Evolutionary conservation across 2,797 vertebrate species (phyloP).

Genomic region (Pipistrellus nathusii): DNA sequence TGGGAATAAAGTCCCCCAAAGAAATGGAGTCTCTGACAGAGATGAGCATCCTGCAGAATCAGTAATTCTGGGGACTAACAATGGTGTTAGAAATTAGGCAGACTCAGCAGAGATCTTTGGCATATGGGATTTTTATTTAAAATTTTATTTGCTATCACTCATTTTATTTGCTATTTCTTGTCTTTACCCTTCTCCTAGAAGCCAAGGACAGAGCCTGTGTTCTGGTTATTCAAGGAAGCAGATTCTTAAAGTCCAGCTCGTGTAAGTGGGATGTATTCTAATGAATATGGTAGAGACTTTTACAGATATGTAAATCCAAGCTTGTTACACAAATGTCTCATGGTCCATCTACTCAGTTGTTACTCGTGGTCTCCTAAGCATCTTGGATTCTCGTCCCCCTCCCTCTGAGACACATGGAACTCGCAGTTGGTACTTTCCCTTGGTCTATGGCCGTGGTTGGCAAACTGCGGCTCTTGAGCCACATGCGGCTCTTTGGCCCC

Average conservation of each 20-base stretch:
- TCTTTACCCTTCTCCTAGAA: not conserved
- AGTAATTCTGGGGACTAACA: not conserved
- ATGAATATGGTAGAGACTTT: not conserved
- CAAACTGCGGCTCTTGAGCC: no score
- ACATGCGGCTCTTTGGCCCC: no score
- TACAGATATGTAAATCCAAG: not conserved
- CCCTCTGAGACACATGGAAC: not conserved
- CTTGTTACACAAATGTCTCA: not conserved
- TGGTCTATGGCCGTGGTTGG: not conserved
- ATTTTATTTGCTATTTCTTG: not conserved
- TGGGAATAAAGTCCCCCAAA: slow-evolving; percentile 44
- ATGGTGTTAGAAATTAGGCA: not conserved
- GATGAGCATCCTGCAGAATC: not conserved
- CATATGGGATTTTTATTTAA: slow-evolving; percentile 16
- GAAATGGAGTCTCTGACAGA: not conserved
- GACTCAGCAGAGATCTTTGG: not conserved
- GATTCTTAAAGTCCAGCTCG: not conserved
- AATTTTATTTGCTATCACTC: not conserved
- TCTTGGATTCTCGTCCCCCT: not conserved
- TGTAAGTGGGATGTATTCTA: not conserved
- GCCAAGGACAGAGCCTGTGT: not conserved
- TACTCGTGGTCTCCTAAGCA: not conserved
- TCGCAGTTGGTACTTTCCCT: not conserved
- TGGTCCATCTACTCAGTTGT: not conserved
- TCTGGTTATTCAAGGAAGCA: not conserved